These are phyloP conservation scores for Pristionchus japonicus DNA, from an alignment of 2,888 invertebrate species.

Conservation along the genomic window DNA sequence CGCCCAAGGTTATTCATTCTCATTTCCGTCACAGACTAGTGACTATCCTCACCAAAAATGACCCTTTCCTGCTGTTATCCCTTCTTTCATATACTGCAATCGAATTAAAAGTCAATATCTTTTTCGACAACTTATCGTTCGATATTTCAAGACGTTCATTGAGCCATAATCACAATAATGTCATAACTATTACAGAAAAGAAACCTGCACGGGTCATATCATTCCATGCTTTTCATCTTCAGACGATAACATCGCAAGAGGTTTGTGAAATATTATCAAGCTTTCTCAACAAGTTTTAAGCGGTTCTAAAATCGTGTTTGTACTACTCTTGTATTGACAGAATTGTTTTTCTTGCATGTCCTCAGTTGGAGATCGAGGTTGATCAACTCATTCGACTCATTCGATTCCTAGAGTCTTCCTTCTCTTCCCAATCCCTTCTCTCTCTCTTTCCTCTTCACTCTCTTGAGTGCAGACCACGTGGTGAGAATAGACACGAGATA, in stretches of 20 bases:
- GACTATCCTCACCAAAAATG: not conserved
- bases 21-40: not conserved
- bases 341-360: not conserved
- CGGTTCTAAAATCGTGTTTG: not conserved
- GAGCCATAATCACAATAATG: not conserved
- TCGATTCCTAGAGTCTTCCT: not conserved
- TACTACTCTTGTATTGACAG: not conserved
- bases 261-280: constrained; percentile 1
- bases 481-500: constrained; percentile 10
- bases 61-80: not conserved
- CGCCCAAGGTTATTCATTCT: not conserved
- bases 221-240: not conserved
- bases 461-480: constrained; percentile 34
- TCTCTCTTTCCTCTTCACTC: constrained; percentile 3
- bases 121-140: not conserved
- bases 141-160: not conserved
- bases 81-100: not conserved
- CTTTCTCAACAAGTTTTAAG: not conserved
- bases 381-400: not conserved
- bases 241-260: not conserved
- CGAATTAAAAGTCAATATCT: not conserved
- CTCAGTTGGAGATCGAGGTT: not conserved
- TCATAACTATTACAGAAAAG: not conserved
- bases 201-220: not conserved
- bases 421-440: not conserved